Percentiles rank a stretch among this genome's conserved stretches.
phyloP scores from a whole-genome alignment of 2,888 invertebrate genomes.

The Ceramica pisi region DNA sequence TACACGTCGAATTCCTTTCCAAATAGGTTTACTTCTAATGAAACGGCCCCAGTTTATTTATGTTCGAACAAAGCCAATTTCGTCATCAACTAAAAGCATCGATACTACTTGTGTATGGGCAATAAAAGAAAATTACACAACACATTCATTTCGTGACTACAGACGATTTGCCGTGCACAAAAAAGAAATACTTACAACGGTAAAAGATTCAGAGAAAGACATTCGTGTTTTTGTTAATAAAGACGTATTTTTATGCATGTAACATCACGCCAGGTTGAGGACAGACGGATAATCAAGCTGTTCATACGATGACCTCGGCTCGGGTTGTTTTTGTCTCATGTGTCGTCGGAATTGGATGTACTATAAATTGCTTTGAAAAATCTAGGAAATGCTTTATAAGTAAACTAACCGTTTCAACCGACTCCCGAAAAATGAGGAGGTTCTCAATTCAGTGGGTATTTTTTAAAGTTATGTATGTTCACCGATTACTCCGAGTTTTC shows the following conservation, averaged over 20 bases:
- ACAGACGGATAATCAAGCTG: constrained; percentile 46
- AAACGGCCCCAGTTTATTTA: constrained; percentile 66
- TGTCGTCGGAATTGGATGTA: constrained; percentile 5
- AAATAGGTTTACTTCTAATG: constrained; percentile 67
- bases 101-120: constrained; percentile 68
- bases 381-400: background rate
- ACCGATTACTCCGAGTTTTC: no score
- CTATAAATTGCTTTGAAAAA: background rate
- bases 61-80: constrained; percentile 69
- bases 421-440: no score
- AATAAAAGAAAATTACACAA: constrained; percentile 73
- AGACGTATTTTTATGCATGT: constrained; percentile 53
- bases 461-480: no score
- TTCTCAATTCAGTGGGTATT: no score
- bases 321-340: background rate
- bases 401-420: no score
- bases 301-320: constrained; percentile 19
- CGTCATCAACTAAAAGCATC: constrained; percentile 71
- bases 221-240: constrained; percentile 66
- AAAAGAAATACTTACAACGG: constrained; percentile 61
- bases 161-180: constrained; percentile 63
- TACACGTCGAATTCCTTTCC: constrained; percentile 50
- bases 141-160: constrained; percentile 70
- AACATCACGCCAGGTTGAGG: constrained; percentile 46
- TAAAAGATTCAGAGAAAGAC: constrained; percentile 62